phyloP scores from a whole-genome alignment of 30 jellyfish, hydroid and myxozoan genomes.

The Nemopilema nomurai region DNA sequence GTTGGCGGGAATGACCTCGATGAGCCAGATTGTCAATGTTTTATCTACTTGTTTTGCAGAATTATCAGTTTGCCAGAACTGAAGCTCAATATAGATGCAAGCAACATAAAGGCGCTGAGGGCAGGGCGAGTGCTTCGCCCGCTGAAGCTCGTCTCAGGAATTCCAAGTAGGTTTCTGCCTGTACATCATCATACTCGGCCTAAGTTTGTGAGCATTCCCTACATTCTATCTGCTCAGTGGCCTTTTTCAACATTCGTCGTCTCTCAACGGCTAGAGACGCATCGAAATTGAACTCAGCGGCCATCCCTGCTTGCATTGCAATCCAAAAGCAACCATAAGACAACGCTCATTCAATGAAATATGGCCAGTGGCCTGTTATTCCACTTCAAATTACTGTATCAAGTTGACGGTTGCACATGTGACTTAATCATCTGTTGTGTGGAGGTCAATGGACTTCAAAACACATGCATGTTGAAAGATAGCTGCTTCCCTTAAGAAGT shows the following conservation, averaged over 20 bases:
- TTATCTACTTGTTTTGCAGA: constrained; percentile 58
- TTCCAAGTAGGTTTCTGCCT: constrained; percentile 89
- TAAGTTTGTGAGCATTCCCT: neutral
- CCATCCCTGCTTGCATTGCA: neutral
- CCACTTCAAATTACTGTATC: too few species aligned
- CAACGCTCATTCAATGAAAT: neutral
- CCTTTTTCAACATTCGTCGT: neutral
- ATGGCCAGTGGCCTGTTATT: neutral
- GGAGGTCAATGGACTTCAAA: too few species aligned
- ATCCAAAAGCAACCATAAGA: neutral
- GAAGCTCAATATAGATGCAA: constrained; percentile 84
- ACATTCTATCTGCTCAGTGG: too few species aligned
- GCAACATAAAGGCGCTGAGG: constrained; percentile 94
- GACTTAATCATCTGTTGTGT: too few species aligned
- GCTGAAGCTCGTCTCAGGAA: constrained; percentile 95
- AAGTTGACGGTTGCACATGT: too few species aligned
- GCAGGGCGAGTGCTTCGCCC: constrained; percentile 99
- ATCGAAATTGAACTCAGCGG: too few species aligned
- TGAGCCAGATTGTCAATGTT: neutral
- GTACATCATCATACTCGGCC: neutral
- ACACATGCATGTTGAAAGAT: too few species aligned
- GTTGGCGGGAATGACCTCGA: constrained; percentile 2
- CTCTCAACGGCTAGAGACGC: neutral
- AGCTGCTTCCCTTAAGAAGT: too few species aligned
- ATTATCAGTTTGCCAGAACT: constrained; percentile 95